Conservation (phyloP, 1,140 invertebrate species). For the Drosophila asahinai region DNA sequence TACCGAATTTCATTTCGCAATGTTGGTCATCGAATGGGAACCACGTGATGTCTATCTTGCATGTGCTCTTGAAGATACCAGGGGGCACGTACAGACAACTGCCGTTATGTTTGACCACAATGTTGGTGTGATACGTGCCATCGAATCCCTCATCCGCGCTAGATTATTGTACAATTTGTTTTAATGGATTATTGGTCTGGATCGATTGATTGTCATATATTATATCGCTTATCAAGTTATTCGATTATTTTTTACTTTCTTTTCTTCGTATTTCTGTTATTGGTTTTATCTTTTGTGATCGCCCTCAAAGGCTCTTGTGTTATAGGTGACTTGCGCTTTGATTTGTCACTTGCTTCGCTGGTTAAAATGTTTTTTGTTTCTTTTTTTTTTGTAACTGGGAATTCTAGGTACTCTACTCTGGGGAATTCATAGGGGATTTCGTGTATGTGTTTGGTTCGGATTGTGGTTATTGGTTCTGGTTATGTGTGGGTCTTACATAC, state of each 20-base stretch:
- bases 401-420: constrained; percentile 35
- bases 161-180: constrained; percentile 85
- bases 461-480: constrained; percentile 17
- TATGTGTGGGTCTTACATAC: constrained; percentile 28
- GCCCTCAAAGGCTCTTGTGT: constrained; percentile 19
- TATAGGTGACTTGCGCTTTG: constrained; percentile 72
- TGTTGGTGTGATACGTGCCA: constrained; percentile 98
- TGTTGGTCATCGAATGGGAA: constrained; percentile 99
- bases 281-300: constrained; percentile 27
- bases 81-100: constrained; percentile 98
- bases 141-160: constrained; percentile 99
- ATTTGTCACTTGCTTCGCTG: constrained; percentile 47
- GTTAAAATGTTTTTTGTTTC: constrained; percentile 57
- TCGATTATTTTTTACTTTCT: constrained; percentile 6
- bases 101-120: constrained; percentile 97
- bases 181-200: constrained; percentile 71
- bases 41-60: constrained; percentile 99
- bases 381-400: constrained; percentile 27
- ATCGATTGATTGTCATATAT: constrained; percentile 43
- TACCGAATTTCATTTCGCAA: constrained; percentile 98
- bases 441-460: constrained; percentile 19
- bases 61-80: constrained; percentile 99
- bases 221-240: constrained; percentile 25
- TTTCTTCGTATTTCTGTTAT: constrained; percentile 28
- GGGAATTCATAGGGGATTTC: constrained; percentile 14